phyloP scores from a whole-genome alignment of 2,888 invertebrate species.

The Bombylius major region DNA sequence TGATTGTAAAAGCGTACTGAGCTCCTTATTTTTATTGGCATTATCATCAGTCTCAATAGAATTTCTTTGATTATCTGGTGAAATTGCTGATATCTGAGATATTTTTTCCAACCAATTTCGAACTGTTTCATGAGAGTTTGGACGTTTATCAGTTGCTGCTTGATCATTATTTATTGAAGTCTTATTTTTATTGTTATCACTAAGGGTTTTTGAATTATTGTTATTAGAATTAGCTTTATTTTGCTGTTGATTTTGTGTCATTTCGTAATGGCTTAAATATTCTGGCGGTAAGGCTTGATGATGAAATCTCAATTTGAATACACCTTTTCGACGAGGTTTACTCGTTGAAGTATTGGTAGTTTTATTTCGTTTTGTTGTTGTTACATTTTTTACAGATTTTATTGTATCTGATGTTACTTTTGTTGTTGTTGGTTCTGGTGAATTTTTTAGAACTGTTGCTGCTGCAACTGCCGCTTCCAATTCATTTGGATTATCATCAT shows the following conservation, averaged over 20 bases:
- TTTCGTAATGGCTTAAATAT: slow-evolving; percentile 67
- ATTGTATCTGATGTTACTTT: background rate
- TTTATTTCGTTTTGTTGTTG: slow-evolving; percentile 16
- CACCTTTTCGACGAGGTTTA: slow-evolving; percentile 28
- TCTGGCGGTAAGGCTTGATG: slow-evolving; percentile 68
- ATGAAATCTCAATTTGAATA: slow-evolving; percentile 66
- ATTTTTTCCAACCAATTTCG: slow-evolving; percentile 64
- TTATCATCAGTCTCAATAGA: slow-evolving; percentile 19
- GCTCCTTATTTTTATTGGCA: slow-evolving; percentile 19
- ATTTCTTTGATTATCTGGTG: slow-evolving; percentile 15
- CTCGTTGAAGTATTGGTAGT: background rate
- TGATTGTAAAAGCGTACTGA: slow-evolving; percentile 12
- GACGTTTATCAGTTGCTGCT: background rate
- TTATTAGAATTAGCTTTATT: slow-evolving; percentile 1
- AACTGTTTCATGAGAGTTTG: slow-evolving; percentile 49
- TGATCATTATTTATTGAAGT: background rate
- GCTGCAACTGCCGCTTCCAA: slow-evolving; percentile 22
- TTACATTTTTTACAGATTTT: slow-evolving; percentile 16
- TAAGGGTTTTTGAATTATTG: background rate
- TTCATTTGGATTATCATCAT: slow-evolving; percentile 21
- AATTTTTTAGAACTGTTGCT: slow-evolving; percentile 12
- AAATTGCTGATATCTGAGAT: slow-evolving; percentile 51
- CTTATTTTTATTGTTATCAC: slow-evolving; percentile 1
- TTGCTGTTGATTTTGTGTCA: slow-evolving; percentile 45
- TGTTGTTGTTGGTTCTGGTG: background rate